A percentile compares a stretch with the other conserved stretches of the same genome.
Evolutionary conservation across 92 coral and sea anemone genomes (phyloP).

Genomic region (Phenganax stokvisi): DNA sequence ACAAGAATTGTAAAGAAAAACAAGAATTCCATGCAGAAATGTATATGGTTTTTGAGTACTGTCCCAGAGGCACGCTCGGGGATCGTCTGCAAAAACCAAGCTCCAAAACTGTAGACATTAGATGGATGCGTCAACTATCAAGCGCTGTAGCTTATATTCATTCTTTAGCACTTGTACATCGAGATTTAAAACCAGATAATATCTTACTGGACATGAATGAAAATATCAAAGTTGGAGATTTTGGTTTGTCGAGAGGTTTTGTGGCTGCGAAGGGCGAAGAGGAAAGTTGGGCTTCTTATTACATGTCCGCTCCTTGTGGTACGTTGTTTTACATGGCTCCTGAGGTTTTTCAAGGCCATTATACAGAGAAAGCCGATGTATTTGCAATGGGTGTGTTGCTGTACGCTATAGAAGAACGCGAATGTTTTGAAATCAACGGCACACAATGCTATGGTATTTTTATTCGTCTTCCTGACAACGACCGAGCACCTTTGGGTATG

Average conservation of each 20-base stretch:
- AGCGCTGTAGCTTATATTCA: slow-evolving; percentile 59
- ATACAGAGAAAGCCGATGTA: slow-evolving; percentile 48
- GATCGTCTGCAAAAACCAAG: slow-evolving; percentile 56
- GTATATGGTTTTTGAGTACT: slow-evolving; percentile 60
- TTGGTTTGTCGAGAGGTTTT: slow-evolving; percentile 65
- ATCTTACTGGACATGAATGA: slow-evolving; percentile 56
- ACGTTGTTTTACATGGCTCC: slow-evolving; percentile 45
- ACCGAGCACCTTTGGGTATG: slow-evolving; percentile 28
- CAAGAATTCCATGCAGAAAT: slow-evolving; percentile 35
- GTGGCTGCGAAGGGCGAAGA: slow-evolving; percentile 31
- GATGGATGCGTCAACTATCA: slow-evolving; percentile 72
- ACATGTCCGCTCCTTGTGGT: slow-evolving; percentile 40
- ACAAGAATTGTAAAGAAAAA: slow-evolving; percentile 35
- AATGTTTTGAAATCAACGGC: slow-evolving; percentile 4
- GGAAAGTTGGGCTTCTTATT: slow-evolving; percentile 32
- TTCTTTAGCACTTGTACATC: slow-evolving; percentile 52
- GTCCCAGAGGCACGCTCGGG: slow-evolving; percentile 59
- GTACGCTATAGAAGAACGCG: slow-evolving; percentile 44
- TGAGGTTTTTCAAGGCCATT: slow-evolving; percentile 35
- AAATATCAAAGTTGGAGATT: slow-evolving; percentile 74
- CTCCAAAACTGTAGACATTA: slow-evolving; percentile 34
- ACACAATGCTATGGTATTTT: slow-evolving; percentile 30
- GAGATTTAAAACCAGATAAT: slow-evolving; percentile 80
- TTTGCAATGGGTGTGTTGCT: slow-evolving; percentile 46
- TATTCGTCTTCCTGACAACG: slow-evolving; percentile 3